A percentile compares a stretch with the other conserved stretches of the same genome.
phyloP scores from a whole-genome alignment of 2,113 vertebrate species.

The Hiodon alosoides region DNA sequence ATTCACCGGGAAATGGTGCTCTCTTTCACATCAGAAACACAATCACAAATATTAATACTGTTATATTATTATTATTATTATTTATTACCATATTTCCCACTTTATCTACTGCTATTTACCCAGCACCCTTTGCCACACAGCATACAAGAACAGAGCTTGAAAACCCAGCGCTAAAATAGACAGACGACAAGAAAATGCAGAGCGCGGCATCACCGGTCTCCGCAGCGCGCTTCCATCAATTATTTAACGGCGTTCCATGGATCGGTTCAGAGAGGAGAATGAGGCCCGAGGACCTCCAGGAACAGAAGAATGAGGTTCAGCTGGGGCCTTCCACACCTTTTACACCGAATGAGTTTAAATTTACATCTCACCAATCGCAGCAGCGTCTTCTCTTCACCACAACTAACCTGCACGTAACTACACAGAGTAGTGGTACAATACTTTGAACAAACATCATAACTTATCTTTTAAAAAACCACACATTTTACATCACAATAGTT shows the following conservation, averaged over 20 bases:
- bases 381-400: not conserved
- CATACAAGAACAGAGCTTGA: too few relatives aligned
- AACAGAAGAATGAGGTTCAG: too few relatives aligned
- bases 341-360: not conserved
- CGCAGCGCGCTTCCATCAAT: slow-evolving; percentile 6
- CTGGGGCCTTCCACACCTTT: too few relatives aligned
- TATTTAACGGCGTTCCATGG: not conserved
- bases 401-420: not conserved
- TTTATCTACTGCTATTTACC: too few relatives aligned
- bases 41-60: too few relatives aligned
- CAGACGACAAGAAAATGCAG: not conserved
- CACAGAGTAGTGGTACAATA: not conserved
- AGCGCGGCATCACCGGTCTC: not conserved
- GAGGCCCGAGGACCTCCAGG: not conserved
- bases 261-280: not conserved
- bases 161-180: too few relatives aligned
- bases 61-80: too few relatives aligned
- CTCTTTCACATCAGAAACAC: too few relatives aligned
- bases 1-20: too few relatives aligned
- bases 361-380: not conserved
- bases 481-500: not conserved
- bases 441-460: not conserved
- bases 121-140: too few relatives aligned
- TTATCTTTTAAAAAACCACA: not conserved
- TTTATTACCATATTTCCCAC: too few relatives aligned